A percentile compares a stretch with the other conserved stretches of the same genome.
These are phyloP conservation scores for Schlechtendalia chinensis DNA, from an alignment of 1,140 invertebrate genomes.

Conservation along the genomic window DNA sequence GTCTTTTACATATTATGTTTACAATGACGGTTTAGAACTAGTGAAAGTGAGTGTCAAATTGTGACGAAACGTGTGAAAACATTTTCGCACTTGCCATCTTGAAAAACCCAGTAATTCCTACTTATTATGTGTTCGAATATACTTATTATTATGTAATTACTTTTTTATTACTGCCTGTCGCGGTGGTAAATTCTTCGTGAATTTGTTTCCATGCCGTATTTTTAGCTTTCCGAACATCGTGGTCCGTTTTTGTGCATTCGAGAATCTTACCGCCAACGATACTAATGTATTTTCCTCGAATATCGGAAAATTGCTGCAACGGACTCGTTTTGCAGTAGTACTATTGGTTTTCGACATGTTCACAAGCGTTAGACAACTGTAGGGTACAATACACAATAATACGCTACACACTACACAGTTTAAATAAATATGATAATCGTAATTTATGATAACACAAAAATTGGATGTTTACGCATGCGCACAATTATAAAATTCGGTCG, in stretches of 20 bases:
- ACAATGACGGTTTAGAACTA: no score
- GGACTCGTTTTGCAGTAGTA: neutral
- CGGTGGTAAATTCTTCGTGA: neutral
- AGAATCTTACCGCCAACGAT: neutral
- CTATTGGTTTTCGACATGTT: no score
- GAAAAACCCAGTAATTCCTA: no score
- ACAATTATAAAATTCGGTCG: constrained; percentile 1
- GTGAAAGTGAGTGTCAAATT: no score
- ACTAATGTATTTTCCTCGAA: neutral
- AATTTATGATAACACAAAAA: neutral
- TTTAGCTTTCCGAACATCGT: neutral
- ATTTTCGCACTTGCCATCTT: no score
- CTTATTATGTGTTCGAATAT: no score
- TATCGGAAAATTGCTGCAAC: neutral
- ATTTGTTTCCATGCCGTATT: neutral
- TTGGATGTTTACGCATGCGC: neutral
- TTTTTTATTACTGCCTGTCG: neutral
- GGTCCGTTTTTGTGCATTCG: neutral
- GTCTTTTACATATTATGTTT: no score
- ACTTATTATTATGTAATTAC: neutral
- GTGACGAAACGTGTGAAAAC: no score
- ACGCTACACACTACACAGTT: no score
- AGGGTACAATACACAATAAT: no score
- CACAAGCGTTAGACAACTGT: no score
- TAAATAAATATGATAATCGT: no score